Evolutionary conservation across 2,113 vertebrate species (phyloP).

Genomic region (Synodontis membranacea): DNA sequence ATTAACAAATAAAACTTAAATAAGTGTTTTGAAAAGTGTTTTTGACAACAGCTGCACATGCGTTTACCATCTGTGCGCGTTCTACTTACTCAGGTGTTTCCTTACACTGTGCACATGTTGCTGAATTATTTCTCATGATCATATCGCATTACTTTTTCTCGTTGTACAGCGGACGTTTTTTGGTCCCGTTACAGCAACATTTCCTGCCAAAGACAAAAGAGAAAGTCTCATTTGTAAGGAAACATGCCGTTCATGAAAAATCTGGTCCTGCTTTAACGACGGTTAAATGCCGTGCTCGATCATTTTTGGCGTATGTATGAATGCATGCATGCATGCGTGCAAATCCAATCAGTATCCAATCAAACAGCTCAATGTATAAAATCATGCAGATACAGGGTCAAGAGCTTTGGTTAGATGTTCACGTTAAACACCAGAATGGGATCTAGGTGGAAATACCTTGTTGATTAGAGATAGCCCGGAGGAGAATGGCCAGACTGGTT

Average conservation of each 20-base stretch:
- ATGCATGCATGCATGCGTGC: not conserved
- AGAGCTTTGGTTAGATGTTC: not conserved
- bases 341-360: not conserved
- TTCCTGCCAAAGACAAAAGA: not conserved
- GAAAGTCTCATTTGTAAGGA: conserved; percentile 17
- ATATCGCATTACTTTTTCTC: not conserved
- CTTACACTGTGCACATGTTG: conserved; percentile 11
- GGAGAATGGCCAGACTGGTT: not conserved
- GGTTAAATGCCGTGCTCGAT: not conserved
- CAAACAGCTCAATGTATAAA: not conserved
- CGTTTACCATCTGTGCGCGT: conserved; percentile 24
- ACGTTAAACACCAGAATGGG: not conserved
- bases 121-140: not conserved
- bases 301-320: not conserved
- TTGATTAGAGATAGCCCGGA: not conserved
- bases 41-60: conserved; percentile 26
- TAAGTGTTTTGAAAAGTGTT: conserved; percentile 15
- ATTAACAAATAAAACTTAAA: not conserved
- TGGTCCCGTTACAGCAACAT: not conserved
- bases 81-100: conserved; percentile 29
- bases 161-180: not conserved
- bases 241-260: conserved; percentile 2
- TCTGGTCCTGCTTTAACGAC: conserved; percentile 51
- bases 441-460: not conserved
- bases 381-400: not conserved